Evolutionary conservation across 2,888 invertebrate species (phyloP), one percentile per base, ranked within the genome.

Genomic region (Phragmatobia fuliginosa): DNA sequence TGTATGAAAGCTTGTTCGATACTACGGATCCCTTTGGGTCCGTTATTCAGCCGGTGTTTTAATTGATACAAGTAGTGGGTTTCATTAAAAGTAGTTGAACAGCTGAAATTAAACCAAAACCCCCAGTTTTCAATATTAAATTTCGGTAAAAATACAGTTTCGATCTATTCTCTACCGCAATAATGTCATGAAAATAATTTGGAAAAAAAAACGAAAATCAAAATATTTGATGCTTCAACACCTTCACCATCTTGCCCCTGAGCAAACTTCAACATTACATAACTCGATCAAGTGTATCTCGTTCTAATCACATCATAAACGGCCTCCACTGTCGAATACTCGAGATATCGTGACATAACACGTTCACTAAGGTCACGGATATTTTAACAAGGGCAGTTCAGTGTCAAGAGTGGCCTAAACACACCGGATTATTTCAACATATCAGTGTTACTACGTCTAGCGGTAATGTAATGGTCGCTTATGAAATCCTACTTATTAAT

Each of bases 291-390:
- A 32, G 58, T 60, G 33, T n/a, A 14, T 59, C 58, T 32, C n/a
- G 66, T 62, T 45, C 56, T 52, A 28, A 32, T 56, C 41, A 32
- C 60, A 52, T 31, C 38, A 69, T 38, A 38, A n/a, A 32, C 49
- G 36, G 28, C 49, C 64, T 60, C 62, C 25, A 32, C 16, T 11
- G 45, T 59, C 59, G 56, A 66, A 66, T 56, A 45, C 62, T 66
- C 62, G 41, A 66, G 62, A 66, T 64, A 21, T 49, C 58, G 31
- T 66, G 67, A 70, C 58, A 56, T 66, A 66, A 66, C 58, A 21
- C 56, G 58, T 18, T 31, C 18, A 56, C 52, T 62, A 60, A 64
- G 71, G 67, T 67, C 67, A 71, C 52, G 67, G 67, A n/a, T 41
- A 49, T 67, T n/a, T 25, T 11, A 38, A 36, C 52, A 56, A 67